Base-by-base conservation (phyloP, 2,888 invertebrate genomes). In the Slavum lentiscoides region DNA sequence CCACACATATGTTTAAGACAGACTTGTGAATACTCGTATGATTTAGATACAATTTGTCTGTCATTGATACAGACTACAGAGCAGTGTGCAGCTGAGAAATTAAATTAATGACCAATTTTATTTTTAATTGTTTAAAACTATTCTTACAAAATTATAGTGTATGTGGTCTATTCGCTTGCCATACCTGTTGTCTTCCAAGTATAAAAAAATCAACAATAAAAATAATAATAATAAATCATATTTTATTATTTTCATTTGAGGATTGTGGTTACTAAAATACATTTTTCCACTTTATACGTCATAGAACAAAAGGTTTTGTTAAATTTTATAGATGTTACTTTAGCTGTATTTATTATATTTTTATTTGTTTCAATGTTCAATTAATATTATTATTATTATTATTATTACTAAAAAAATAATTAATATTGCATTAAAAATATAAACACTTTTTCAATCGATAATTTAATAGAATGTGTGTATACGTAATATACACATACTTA, bases 1-100 rank as follows among this genome's bases (percentile, higher is more conserved):
- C 23, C 58, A 58, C 23, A 39, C 66, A 39, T 66, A 75, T 75
- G 74, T 66, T 66, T 58, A 37, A 37, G 66, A 37, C 39, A 55
- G 55, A 66, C 62, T 11, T 4, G 30, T 30, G 64, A 39, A 66
- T 67, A 17, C 53, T 66, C 15, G 66, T 9, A 62, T 23, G 23
- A 23, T 75, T 58, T 39, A 55, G 39, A 74, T 66, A 19, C 21
- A 21, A 11, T 62, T 62, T 72, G 58, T 59, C 37, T 72, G 58
- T 59, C 37, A n/a, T 72, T 39, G 70, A 11, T 21, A 21, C 37
- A 30, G 30, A 43, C 8, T 43, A 43, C 7, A 19, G 19, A 69
- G 30, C 30, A 53, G 49, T 68, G 53, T 53, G 53, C 30, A 30
- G 4, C 17, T 55, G 6, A 17, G 30, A 55, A 23, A 68, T 69